phyloP scores from a whole-genome alignment of 2,113 vertebrate genomes.

The Lophochroa leadbeateri region DNA sequence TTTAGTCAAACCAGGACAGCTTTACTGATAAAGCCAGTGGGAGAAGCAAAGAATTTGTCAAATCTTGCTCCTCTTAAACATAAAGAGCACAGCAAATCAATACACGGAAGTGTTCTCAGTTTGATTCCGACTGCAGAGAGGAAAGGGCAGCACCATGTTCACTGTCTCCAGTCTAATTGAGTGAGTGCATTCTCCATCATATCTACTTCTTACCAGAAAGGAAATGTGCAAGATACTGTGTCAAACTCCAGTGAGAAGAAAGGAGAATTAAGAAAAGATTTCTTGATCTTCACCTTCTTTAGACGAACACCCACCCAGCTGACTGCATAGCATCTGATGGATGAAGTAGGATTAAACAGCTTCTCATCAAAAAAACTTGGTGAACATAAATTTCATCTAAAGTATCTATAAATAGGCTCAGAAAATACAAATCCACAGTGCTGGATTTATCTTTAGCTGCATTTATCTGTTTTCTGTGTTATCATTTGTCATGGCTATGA shows the following conservation, averaged over 20 bases:
- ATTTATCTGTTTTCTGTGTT: not conserved
- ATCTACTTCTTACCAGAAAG: constrained; percentile 25
- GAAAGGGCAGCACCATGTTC: constrained; percentile 58
- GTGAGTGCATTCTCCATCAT: not conserved
- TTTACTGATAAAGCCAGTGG: constrained; percentile 73
- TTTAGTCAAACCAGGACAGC: constrained; percentile 61
- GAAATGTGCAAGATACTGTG: constrained; percentile 5
- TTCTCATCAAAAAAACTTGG: not conserved
- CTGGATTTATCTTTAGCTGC: not conserved
- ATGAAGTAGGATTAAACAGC: not conserved
- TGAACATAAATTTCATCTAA: not conserved
- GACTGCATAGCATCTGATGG: too few relatives aligned
- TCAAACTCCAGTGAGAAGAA: not conserved
- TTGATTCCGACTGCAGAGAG: constrained; percentile 44
- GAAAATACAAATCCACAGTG: not conserved
- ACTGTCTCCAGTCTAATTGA: constrained; percentile 20
- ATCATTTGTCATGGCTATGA: fast-evolving
- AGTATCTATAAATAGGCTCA: not conserved
- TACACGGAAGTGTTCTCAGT: constrained; percentile 70
- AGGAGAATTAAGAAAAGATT: not conserved
- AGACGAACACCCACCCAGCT: not conserved
- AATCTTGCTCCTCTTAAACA: constrained; percentile 44
- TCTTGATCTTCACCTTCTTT: not conserved
- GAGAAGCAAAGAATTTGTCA: constrained; percentile 80
- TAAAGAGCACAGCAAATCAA: constrained; percentile 72